A percentile compares a stretch with the other conserved stretches of the same genome.
phyloP scores from a whole-genome alignment of 2,797 vertebrate genomes.

The Helarctos malayanus region DNA sequence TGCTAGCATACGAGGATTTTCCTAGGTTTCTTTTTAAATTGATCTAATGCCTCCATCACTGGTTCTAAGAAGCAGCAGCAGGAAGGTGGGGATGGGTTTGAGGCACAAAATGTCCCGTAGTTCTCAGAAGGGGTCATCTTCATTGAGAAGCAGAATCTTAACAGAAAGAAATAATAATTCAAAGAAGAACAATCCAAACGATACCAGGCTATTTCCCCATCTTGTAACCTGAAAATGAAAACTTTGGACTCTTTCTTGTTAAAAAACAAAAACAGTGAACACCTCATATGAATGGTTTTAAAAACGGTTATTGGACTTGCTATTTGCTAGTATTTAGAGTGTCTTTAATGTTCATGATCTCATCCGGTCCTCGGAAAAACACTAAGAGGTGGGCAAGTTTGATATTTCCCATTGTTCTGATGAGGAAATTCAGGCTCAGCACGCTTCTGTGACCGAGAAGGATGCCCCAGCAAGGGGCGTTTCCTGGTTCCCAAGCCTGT shows the following conservation, averaged over 20 bases:
- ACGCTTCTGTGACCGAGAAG: too few species aligned
- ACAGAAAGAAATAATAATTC: neutral
- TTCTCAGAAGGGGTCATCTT: neutral
- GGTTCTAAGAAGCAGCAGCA: neutral
- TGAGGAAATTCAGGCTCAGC: neutral
- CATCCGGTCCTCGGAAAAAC: neutral
- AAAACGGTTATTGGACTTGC: neutral
- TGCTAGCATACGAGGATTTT: neutral
- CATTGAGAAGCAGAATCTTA: neutral
- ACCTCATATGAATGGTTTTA: neutral
- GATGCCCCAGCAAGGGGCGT: neutral
- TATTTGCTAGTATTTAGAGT: neutral
- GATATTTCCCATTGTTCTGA: neutral
- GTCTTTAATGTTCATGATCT: neutral
- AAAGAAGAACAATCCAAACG: neutral
- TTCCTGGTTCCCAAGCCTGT: neutral
- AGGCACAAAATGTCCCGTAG: neutral
- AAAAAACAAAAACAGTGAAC: neutral
- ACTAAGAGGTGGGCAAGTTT: neutral
- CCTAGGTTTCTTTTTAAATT: neutral
- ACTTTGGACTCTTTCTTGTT: neutral
- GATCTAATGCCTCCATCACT: neutral
- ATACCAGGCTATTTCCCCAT: neutral
- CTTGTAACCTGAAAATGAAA: neutral
- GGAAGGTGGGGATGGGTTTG: neutral